Evolutionary conservation across 1,140 invertebrate species (phyloP).

Genomic region (Ostrea denselamellosa): DNA sequence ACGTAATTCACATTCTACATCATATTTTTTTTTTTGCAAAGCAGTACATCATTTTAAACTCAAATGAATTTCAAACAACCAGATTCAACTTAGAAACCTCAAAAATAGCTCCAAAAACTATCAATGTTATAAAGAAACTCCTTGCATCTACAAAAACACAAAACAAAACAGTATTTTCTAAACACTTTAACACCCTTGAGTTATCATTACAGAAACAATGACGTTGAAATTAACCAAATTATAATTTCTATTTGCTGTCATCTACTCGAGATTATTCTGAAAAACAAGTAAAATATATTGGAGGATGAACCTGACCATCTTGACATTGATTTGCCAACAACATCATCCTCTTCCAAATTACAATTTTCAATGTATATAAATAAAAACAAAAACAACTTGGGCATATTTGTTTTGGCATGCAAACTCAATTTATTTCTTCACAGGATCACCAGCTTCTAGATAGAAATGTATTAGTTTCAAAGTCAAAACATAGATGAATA

Average conservation of each 20-base stretch:
- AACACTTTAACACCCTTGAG: not conserved
- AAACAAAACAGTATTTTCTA: not conserved
- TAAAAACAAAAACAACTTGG: not conserved
- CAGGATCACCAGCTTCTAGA: not conserved
- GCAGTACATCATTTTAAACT: no score
- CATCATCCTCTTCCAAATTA: not conserved
- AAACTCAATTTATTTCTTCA: constrained; percentile 18
- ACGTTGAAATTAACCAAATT: not conserved
- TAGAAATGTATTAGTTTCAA: constrained; percentile 31
- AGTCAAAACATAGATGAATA: constrained; percentile 1
- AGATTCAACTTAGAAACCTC: no score
- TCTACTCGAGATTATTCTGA: not conserved
- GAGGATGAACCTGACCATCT: not conserved
- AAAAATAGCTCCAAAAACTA: no score
- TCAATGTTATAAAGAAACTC: no score
- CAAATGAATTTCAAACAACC: no score
- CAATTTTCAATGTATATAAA: not conserved
- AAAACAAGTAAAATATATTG: not conserved
- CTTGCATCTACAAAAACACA: no score
- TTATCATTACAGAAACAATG: not conserved
- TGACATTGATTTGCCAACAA: constrained; percentile 1
- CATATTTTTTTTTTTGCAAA: no score
- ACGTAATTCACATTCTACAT: no score
- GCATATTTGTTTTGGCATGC: constrained; percentile 20
- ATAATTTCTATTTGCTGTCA: no score